Conservation (phyloP, 2,797 vertebrate genomes). For the Poecilia gillii region DNA sequence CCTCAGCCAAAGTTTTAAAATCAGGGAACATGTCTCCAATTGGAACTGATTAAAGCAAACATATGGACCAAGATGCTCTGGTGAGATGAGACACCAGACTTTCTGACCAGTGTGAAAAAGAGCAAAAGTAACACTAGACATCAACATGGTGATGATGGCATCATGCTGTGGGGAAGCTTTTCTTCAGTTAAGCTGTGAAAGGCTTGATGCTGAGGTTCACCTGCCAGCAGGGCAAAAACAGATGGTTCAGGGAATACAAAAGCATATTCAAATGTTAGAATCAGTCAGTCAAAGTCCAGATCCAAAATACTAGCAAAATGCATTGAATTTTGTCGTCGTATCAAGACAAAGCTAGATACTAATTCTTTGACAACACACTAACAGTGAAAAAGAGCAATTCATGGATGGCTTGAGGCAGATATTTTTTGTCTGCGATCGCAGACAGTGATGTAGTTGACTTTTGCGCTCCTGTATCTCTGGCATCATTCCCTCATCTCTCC, state of each 20-base stretch:
- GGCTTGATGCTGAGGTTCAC: not conserved
- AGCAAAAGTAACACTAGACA: not conserved
- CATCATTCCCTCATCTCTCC: slow-evolving; percentile 51
- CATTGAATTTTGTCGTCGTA: not conserved
- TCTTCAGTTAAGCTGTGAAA: not conserved
- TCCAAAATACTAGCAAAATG: not conserved
- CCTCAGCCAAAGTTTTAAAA: not conserved
- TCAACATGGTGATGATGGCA: not conserved
- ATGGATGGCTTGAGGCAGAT: slow-evolving; percentile 50
- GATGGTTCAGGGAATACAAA: not conserved
- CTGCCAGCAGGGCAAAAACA: not conserved
- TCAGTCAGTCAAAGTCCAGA: not conserved
- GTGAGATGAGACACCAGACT: not conserved
- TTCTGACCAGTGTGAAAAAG: not conserved
- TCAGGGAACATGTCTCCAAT: not conserved
- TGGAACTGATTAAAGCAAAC: not conserved
- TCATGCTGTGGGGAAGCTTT: not conserved
- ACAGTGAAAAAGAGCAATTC: slow-evolving; percentile 58
- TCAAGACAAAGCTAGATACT: not conserved
- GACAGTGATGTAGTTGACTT: slow-evolving; percentile 67
- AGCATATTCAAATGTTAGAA: not conserved
- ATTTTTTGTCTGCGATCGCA: slow-evolving; percentile 70
- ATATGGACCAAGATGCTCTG: not conserved
- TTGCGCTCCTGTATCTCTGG: slow-evolving; percentile 54
- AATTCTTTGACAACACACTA: not conserved